Base-by-base conservation (phyloP, 2,113 vertebrate genomes). In the Pungitius pungitius region DNA sequence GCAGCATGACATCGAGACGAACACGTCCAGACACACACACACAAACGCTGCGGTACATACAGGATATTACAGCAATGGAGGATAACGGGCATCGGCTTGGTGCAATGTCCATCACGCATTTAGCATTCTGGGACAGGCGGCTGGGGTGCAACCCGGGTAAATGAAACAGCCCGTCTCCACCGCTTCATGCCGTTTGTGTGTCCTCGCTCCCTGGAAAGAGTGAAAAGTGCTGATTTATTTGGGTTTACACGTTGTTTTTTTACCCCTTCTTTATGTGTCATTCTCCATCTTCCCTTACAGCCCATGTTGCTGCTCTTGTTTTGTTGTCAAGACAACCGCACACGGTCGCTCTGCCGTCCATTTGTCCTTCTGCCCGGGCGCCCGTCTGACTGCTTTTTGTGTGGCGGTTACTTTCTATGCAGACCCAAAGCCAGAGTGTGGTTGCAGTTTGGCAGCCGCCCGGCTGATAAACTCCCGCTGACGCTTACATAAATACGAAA, bases 281-380 rank as follows among this genome's bases (percentile, higher is more conserved):
- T 22, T 22, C n/a, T 22, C n/a, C 47, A 22, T 22, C 47, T 10
- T 51, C 47, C 4, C 47, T 51, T n/a, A 51, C 22, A 54, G 51
- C 12, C 51, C 22, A 14, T 11, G 63, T 75, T 61, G 51, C 73
- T 80, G 57, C 75, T 82, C 85, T 69, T 61, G 62, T 68, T 83
- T 81, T 83, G 86, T 91, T 86, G 90, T 88, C 88, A 91, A 87
- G 90, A 87, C 88, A 83, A 91, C 88, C 42, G 20, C 68, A 77
- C 85, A 76, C 63, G 43, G 76, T 55, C 49, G 68, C 65, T 73
- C 80, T 70, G 82, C 72, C 65, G 73, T 82, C 73, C 61, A 57
- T 81, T 63, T 66, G 74, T 82, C 77, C 73, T 66, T 75, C 62
- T 81, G 78, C 62, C 30, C n/a, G n/a, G 8, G 40, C 2, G 24